Conservation (phyloP, 2,113 vertebrate species). For the Nesogale talazaci region DNA sequence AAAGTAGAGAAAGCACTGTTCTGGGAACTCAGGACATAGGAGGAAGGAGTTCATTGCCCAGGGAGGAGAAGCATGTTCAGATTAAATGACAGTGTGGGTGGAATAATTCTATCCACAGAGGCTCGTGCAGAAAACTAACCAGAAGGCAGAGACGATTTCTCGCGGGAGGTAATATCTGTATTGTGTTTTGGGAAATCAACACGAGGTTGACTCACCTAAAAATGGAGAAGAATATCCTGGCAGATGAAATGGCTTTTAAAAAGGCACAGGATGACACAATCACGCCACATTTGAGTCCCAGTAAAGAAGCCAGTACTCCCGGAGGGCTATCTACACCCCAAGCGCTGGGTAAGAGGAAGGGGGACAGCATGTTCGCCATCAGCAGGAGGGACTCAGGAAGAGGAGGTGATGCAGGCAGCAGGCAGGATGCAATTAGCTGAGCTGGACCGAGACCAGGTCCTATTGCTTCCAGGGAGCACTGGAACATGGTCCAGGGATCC, state of each 20-base stretch:
- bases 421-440: background rate
- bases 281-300: background rate
- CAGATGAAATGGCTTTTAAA: background rate
- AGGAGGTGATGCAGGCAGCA: background rate
- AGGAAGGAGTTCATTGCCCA: too few relatives aligned
- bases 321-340: background rate
- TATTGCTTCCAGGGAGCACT: background rate
- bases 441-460: constrained; percentile 3
- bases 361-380: background rate
- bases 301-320: background rate
- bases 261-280: background rate
- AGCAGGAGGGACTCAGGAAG: background rate
- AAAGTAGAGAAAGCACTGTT: too few relatives aligned
- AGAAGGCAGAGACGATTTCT: background rate
- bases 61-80: background rate
- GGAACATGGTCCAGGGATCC: background rate
- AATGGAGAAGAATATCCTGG: background rate
- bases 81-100: rapidly evolving
- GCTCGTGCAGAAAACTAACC: background rate
- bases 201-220: background rate
- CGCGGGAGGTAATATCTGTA: background rate
- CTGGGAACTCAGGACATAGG: background rate
- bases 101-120: too few relatives aligned
- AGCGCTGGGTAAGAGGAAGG: background rate
- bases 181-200: background rate